Base-by-base conservation (phyloP, 2,113 vertebrate genomes). In the Silurus meridionalis region DNA sequence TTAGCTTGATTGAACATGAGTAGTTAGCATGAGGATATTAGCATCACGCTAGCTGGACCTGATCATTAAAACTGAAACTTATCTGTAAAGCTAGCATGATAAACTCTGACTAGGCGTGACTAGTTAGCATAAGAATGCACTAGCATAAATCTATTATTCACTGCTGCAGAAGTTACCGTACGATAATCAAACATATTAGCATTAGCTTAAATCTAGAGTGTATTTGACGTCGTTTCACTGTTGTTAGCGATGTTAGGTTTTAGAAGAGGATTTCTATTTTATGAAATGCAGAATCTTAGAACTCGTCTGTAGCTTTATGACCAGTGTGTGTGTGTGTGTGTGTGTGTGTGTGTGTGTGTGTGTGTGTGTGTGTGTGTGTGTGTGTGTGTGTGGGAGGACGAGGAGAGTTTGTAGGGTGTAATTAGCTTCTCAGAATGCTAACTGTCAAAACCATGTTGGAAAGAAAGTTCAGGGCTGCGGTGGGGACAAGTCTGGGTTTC, bases 401-500 rank as follows among this genome's bases (percentile, higher is more conserved):
- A 60, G 58, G 57, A 77, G 58, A 77, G 71, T 52, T 77, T 78
- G 72, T 85, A 61, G 37, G 57, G 72, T 74, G 61, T 61, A 28
- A 77, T 77, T 61, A 78, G 74, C 50, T n/a, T 53, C 74, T 77
- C 50, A 53, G 74, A 77, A 77, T 77, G 50, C 74, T 77, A 77
- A 52, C 46, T 74, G 71, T 77, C 74, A 77, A 77, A 77, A 53
- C 74, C 74, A 6, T 77, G 74, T 53, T 77, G 74, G 74, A 77
- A 53, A 53, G 74, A 77, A 77, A 77, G 8, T n/a, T 77, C 50
- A 53, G 74, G 50, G 21, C 50, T 77, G 74, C 50, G 74, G 84
- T 25, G 72, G n/a, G 61, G 75, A 53, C 48, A 8, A 85, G 53
- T 78, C 66, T 78, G 58, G 58, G 60, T 85, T 85, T 85, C 61